phyloP scores from a whole-genome alignment of 1,140 invertebrate genomes.

The Radopholus similis region DNA sequence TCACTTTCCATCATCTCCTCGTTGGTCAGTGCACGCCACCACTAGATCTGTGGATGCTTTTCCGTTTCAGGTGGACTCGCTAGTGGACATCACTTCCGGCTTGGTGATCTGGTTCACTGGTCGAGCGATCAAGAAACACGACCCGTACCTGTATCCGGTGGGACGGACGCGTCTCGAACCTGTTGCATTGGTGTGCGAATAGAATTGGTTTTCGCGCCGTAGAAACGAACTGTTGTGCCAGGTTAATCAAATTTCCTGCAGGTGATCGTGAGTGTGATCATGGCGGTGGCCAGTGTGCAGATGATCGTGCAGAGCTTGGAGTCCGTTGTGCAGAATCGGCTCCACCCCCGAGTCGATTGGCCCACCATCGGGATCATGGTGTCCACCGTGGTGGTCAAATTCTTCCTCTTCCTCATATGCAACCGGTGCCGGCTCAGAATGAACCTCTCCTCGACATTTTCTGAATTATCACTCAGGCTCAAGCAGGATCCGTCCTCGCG shows the following conservation, averaged over 20 bases:
- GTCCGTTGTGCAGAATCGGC: constrained; percentile 49
- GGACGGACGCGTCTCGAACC: constrained; percentile 63
- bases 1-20: constrained; percentile 64
- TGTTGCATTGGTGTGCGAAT: constrained; percentile 61
- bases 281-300: constrained; percentile 62
- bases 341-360: constrained; percentile 45
- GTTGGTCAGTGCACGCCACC: constrained; percentile 34
- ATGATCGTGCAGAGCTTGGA: constrained; percentile 61
- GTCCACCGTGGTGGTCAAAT: constrained; percentile 61
- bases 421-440: constrained; percentile 29
- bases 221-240: background rate
- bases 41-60: background rate
- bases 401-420: constrained; percentile 61
- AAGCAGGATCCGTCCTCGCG: constrained; percentile 56
- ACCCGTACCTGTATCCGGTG: constrained; percentile 63
- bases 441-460: background rate
- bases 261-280: constrained; percentile 61
- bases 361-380: constrained; percentile 60
- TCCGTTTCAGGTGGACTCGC: constrained; percentile 59
- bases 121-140: constrained; percentile 60
- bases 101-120: constrained; percentile 62
- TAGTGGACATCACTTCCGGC: constrained; percentile 62
- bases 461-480: constrained; percentile 25
- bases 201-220: constrained; percentile 37
- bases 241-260: constrained; percentile 11